A percentile compares a stretch with the other conserved stretches of the same genome.
Conservation (phyloP, 2,113 vertebrate genomes). For the Vimba vimba region DNA sequence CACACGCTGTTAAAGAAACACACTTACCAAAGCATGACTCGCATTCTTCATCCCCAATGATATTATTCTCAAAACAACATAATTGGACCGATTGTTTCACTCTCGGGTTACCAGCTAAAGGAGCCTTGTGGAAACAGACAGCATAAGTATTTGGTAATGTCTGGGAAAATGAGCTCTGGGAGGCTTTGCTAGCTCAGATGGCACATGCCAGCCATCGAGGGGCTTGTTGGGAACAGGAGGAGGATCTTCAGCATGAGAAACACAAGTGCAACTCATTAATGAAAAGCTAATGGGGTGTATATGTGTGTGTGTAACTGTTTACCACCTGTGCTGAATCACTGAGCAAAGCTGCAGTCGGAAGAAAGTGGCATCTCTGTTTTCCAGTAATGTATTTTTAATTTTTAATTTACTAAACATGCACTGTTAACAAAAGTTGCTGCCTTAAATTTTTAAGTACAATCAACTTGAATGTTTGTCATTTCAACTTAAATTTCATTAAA, state of each 20-base stretch:
- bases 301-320: conserved; percentile 61
- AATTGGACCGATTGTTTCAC: conserved; percentile 61
- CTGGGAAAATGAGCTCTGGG: conserved; percentile 60
- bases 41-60: conserved; percentile 57
- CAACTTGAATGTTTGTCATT: too few species aligned
- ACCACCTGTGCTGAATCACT: neutral
- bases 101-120: conserved; percentile 67
- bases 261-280: conserved; percentile 19
- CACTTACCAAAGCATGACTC: conserved; percentile 39
- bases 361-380: neutral
- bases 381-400: too few species aligned
- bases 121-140: conserved; percentile 70
- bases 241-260: conserved; percentile 26
- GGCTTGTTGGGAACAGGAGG: too few species aligned
- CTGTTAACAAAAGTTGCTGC: too few species aligned
- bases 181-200: conserved; percentile 60
- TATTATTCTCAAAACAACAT: conserved; percentile 64
- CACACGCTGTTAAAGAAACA: neutral
- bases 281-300: conserved; percentile 9
- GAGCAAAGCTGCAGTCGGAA: neutral
- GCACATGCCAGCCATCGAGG: conserved; percentile 37
- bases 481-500: too few species aligned
- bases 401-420: too few species aligned
- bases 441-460: too few species aligned
- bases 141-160: conserved; percentile 68